Conservation (phyloP, 2,797 vertebrate genomes). For the Sus cebifrons region DNA sequence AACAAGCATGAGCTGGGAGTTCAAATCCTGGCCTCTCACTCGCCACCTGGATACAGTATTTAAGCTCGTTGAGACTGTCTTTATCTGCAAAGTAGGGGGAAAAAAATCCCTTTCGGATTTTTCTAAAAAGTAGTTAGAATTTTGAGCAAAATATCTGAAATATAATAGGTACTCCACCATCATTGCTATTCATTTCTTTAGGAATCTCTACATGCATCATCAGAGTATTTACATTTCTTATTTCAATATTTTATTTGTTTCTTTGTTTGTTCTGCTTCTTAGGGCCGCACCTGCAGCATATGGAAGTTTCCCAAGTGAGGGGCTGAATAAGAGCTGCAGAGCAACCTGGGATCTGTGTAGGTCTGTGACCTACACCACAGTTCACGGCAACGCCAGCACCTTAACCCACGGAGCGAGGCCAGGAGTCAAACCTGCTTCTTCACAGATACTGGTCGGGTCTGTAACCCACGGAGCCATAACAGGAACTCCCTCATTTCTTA, state of each 20-base stretch:
- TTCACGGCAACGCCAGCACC: no score
- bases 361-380: no score
- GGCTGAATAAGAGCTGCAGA: no score
- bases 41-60: neutral
- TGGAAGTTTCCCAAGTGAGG: no score
- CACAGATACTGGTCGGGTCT: no score
- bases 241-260: neutral
- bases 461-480: no score
- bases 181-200: neutral
- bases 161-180: neutral
- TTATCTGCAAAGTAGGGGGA: neutral
- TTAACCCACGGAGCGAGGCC: no score
- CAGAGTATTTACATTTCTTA: neutral
- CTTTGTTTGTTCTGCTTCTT: neutral
- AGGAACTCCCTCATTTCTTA: neutral
- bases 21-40: neutral
- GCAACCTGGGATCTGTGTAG: no score
- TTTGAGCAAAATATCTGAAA: neutral
- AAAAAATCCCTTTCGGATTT: neutral
- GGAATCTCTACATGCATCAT: neutral
- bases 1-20: neutral
- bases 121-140: neutral
- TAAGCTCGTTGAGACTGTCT: neutral
- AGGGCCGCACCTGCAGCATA: no score
- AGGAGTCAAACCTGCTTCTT: no score